Evolutionary conservation across 2,113 vertebrate species (phyloP), one percentile per base, ranked within the genome.

Genomic region (Eublepharis macularius): DNA sequence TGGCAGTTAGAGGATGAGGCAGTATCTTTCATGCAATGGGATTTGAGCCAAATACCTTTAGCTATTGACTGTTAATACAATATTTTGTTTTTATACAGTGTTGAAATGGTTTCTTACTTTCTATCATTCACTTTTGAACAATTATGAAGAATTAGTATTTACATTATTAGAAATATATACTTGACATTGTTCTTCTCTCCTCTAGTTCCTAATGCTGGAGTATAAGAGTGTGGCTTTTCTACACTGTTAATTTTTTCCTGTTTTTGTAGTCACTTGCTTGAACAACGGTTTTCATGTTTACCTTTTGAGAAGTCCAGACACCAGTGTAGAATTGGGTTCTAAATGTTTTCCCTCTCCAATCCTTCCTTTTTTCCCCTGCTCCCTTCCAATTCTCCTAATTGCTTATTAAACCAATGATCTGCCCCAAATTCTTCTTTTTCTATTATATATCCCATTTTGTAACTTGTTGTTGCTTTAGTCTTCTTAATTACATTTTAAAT

Each of bases 401-500:
- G 21, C 12, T 11, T 74, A 1, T 39, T 87, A 72, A 16, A 63
- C 41, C 0, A 0, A 13, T 17, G 76, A 54, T 51, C 0, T 47
- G 29, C 32, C n/a, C n/a, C 79, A 26, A 4, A 36, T 11, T 43
- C 57, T 87, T 79, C 81, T 39, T 86, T 89, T 80, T 69, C 76
- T 81, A 80, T n/a, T 78, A 26, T 1, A 7, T 66, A 26, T 24
- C 0, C 36, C 2, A 66, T 19, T 87, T 70, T 70, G 6, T 75
- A 13, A 45, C 14, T 32, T 85, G 80, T 34, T 83, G 66, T 68
- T 85, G 47, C 81, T 86, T 72, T 51, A 76, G 29, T 81, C 47
- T 0, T 88, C 90, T 92, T 92, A 93, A 89, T 95, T 94, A 76
- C 74, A 10, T 81, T 82, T 89, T 14, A 1, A 0, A 70, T 85